Evolutionary conservation across 2,888 invertebrate genomes (phyloP).

Genomic region (Hyposoter dolosus): DNA sequence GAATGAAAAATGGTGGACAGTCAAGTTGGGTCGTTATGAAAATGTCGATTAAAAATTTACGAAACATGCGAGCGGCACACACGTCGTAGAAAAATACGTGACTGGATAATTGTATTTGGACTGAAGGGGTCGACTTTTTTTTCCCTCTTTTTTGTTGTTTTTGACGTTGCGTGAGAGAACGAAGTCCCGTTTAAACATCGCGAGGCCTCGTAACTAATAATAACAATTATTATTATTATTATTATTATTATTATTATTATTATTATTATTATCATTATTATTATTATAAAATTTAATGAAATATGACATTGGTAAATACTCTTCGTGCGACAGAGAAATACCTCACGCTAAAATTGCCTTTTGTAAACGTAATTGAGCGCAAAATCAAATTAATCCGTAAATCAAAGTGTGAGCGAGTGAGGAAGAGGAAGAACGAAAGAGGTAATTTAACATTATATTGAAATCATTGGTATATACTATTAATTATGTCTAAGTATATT

Average conservation of each 20-base stretch:
- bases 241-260: constrained; percentile 8
- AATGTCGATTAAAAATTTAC: constrained; percentile 60
- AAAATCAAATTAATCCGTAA: constrained; percentile 83
- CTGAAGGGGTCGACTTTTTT: neutral
- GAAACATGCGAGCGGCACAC: constrained; percentile 13
- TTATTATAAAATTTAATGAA: neutral
- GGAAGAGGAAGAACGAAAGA: constrained; percentile 22
- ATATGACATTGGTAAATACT: constrained; percentile 43
- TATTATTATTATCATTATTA: neutral
- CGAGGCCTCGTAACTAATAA: constrained; percentile 21
- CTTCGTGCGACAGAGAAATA: constrained; percentile 52
- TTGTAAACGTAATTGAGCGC: constrained; percentile 82
- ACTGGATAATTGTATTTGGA: constrained; percentile 63
- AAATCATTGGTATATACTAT: constrained; percentile 77
- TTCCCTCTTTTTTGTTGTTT: neutral
- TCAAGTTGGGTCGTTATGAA: constrained; percentile 12
- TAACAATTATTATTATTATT: constrained; percentile 5
- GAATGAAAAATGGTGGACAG: constrained; percentile 28
- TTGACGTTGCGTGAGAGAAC: constrained; percentile 62
- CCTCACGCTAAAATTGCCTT: constrained; percentile 80
- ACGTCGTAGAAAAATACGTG: constrained; percentile 43
- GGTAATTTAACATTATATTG: constrained; percentile 69
- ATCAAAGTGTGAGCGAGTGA: constrained; percentile 74
- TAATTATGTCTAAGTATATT: constrained; percentile 67
- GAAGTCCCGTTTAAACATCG: constrained; percentile 51